These are phyloP conservation scores for Cranoglanis bouderius DNA, from an alignment of 2,113 vertebrate species.

Conservation along the genomic window DNA sequence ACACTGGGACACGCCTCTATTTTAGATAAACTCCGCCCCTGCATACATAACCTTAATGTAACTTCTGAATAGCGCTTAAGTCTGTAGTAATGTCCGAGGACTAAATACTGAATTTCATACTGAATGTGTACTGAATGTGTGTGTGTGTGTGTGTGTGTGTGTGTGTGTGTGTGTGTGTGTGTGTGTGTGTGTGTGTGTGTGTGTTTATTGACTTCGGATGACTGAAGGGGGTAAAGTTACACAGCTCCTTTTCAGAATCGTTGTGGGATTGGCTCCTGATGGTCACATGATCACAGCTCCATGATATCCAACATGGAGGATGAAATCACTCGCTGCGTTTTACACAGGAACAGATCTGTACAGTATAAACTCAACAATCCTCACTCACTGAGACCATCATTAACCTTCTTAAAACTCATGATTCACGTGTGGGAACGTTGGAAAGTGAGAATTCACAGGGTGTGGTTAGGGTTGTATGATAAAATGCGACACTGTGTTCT, in stretches of 20 bases:
- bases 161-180: not conserved
- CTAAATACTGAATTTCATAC: not conserved
- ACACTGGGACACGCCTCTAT: too few species aligned
- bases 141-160: too few species aligned
- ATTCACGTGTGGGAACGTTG: too few species aligned
- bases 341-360: not conserved
- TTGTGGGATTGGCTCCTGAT: not conserved
- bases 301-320: not conserved
- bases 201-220: not conserved
- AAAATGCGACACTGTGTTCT: too few species aligned
- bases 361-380: not conserved
- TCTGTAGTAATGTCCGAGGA: not conserved
- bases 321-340: not conserved
- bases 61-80: too few species aligned
- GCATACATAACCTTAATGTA: too few species aligned
- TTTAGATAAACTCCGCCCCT: too few species aligned
- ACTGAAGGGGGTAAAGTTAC: not conserved
- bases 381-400: too few species aligned
- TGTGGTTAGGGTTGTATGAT: too few species aligned
- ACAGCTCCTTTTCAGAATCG: not conserved
- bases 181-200: not conserved
- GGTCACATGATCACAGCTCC: not conserved
- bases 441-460: too few species aligned
- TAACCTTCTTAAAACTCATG: too few species aligned
- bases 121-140: too few species aligned